Conservation (phyloP, 2,888 invertebrate species). For the Dioctria rufipes region DNA sequence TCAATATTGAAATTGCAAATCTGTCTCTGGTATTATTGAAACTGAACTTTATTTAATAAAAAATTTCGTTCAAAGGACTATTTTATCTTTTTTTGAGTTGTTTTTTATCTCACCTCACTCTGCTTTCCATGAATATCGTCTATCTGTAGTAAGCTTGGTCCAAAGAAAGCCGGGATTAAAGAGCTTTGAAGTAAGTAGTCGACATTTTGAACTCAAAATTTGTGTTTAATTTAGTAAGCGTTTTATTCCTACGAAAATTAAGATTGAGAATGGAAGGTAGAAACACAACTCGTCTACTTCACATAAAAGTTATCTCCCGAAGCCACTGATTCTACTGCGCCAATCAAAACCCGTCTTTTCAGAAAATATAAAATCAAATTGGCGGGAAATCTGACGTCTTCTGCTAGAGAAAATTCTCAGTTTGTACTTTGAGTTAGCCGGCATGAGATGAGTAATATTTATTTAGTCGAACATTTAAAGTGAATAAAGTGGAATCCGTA, state of each 20-base stretch:
- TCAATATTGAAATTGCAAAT: no score
- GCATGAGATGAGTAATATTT: neutral
- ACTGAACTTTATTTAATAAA: no score
- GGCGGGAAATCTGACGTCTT: slow-evolving; percentile 16
- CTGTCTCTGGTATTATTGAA: no score
- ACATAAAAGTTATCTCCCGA: slow-evolving; percentile 4
- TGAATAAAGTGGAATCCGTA: neutral
- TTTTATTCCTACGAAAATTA: slow-evolving; percentile 7
- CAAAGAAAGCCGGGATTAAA: no score
- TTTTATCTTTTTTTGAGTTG: no score
- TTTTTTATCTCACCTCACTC: no score
- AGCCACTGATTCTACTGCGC: neutral
- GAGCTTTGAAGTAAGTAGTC: no score
- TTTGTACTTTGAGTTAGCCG: slow-evolving; percentile 18
- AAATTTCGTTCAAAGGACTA: no score
- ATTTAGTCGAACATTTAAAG: neutral
- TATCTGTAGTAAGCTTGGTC: no score
- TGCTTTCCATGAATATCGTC: no score
- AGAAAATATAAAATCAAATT: slow-evolving; percentile 7
- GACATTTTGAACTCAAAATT: no score
- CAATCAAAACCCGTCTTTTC: neutral
- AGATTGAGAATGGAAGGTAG: neutral
- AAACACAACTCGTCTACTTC: slow-evolving; percentile 5
- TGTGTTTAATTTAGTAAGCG: neutral
- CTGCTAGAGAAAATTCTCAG: slow-evolving; percentile 5